Evolutionary conservation across 2,888 invertebrate genomes (phyloP), one percentile per base, ranked within the genome.

Genomic region (Idaea straminata): DNA sequence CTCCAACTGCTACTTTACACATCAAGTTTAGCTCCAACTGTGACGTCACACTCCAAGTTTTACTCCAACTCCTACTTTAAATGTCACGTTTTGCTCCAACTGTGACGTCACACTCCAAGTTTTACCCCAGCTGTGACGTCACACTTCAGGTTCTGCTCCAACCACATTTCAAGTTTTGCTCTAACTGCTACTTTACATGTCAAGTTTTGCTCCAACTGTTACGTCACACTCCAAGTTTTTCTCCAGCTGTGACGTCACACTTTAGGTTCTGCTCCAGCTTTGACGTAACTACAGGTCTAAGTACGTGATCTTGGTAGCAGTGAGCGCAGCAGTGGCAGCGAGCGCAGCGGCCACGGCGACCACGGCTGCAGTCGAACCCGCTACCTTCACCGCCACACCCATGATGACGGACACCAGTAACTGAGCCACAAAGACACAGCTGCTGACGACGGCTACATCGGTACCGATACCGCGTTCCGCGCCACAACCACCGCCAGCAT

Each of bases 361-460:
- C 59, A 99, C 97, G 0, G 97, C 97, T 0, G 97, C 97, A 0
- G 98, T 98, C 63, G 97, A 97, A 59, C 97, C 97, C 0, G 95
- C 95, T 5, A 95, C 86, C 68, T 94, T 95, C 7, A 99, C 96
- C 62, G 99, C 96, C 35, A 96, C 94, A 0, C 98, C 98, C 95
- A 98, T 96, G 77, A 96, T 95, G 75, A 97, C 93, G 0, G 98
- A 98, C 13, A 99, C 94, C 57, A 97, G 93, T 79, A 99, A 97
- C 87, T 99, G 99, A 0, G 99, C 99, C 70, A 99, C 94, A 85
- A 99, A 99, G 4, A 98, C 98, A 96, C 99, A 99, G 82, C 97
- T 97, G 81, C 98, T 97, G 57, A 99, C 97, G 64, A 99, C 95
- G 0, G 98, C 99, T 0, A 99, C 96, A 84, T 99, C 99, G 0